Conservation (phyloP, 2,888 invertebrate genomes). For the Leptinotarsa haldemani region DNA sequence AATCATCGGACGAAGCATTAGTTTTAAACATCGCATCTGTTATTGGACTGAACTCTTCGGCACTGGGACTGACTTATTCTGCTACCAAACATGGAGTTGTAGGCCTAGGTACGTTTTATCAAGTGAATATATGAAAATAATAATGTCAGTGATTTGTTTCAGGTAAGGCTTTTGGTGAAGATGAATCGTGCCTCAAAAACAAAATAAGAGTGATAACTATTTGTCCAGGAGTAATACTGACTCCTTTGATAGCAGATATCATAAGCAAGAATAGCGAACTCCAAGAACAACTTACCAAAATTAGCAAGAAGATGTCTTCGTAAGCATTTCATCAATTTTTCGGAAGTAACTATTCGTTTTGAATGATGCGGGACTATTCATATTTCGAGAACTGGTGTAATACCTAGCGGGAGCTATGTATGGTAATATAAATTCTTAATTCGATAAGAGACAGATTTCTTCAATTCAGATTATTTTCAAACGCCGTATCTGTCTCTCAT, state of each 20-base stretch:
- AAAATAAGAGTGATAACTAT: slow-evolving; percentile 45
- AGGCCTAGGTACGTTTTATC: slow-evolving; percentile 13
- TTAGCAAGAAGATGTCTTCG: no score
- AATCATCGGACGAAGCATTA: slow-evolving; percentile 48
- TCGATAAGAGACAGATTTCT: no score
- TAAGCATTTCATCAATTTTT: no score
- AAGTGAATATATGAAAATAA: background rate
- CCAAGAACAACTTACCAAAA: no score
- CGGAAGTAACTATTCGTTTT: no score
- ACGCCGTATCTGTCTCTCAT: no score
- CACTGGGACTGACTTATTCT: slow-evolving; percentile 41
- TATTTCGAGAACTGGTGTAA: no score
- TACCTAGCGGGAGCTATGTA: no score
- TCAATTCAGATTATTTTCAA: no score
- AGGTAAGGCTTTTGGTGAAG: slow-evolving; percentile 39
- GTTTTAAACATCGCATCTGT: slow-evolving; percentile 52
- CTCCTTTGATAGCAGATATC: background rate
- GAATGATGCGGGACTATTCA: no score
- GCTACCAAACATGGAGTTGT: slow-evolving; percentile 50
- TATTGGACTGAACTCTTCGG: slow-evolving; percentile 42
- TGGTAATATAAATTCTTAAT: no score
- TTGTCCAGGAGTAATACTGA: slow-evolving; percentile 46
- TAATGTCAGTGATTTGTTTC: slow-evolving; percentile 19
- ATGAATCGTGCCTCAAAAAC: slow-evolving; percentile 38
- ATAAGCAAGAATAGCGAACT: no score